A percentile compares a stretch with the other conserved stretches of the same genome.
These are phyloP conservation scores for Hofmannophila pseudospretella DNA, from an alignment of 2,888 invertebrate genomes.

Conservation along the genomic window DNA sequence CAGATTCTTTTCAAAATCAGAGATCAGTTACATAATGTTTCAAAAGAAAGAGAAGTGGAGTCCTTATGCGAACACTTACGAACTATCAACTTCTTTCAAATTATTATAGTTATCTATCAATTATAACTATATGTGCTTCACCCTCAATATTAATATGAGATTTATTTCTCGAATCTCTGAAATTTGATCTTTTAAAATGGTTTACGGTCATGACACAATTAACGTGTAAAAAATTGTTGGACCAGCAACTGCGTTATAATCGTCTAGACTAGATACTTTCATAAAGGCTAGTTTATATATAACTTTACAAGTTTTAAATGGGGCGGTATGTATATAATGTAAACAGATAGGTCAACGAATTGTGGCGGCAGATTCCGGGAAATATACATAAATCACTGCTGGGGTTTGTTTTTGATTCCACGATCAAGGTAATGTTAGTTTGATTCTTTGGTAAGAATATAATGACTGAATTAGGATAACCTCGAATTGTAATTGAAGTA, in stretches of 20 bases:
- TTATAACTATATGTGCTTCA: too few relatives aligned
- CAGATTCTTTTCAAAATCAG: too few relatives aligned
- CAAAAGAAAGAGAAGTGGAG: too few relatives aligned
- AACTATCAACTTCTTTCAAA: too few relatives aligned
- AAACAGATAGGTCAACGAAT: slow-evolving; percentile 62
- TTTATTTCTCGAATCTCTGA: too few relatives aligned
- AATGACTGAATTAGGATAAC: too few relatives aligned
- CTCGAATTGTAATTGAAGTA: too few relatives aligned
- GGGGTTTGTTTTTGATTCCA: slow-evolving; percentile 23
- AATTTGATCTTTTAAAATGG: too few relatives aligned
- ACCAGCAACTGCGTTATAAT: neutral
- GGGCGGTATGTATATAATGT: slow-evolving; percentile 35
- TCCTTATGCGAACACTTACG: too few relatives aligned
- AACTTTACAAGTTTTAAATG: slow-evolving; percentile 28
- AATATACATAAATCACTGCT: slow-evolving; percentile 26
- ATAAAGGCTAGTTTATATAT: slow-evolving; percentile 22
- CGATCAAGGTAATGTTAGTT: slow-evolving; percentile 29
- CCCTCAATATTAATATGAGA: too few relatives aligned
- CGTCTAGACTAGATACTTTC: slow-evolving; percentile 9
- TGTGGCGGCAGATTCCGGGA: slow-evolving; percentile 43
- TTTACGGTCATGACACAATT: neutral
- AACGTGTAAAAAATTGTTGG: neutral
- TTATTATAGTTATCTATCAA: too few relatives aligned
- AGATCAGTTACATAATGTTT: too few relatives aligned
- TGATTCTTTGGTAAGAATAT: slow-evolving; percentile 19